These are phyloP conservation scores for Drosophila subobscura DNA, from an alignment of 1,140 invertebrate genomes.

Conservation along the genomic window DNA sequence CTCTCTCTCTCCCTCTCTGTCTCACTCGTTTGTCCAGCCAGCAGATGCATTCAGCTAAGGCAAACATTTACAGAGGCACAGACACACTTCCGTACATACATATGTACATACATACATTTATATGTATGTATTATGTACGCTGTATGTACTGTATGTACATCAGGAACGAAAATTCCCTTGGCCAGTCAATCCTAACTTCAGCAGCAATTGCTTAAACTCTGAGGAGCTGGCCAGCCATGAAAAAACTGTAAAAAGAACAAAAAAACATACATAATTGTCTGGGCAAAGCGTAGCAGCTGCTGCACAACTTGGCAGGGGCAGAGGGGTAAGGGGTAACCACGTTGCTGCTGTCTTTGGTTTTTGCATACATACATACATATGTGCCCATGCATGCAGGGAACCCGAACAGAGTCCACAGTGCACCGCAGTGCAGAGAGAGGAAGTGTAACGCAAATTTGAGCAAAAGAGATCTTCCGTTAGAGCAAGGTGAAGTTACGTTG, in stretches of 20 bases:
- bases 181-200: slow-evolving; percentile 35
- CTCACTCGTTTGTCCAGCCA: neutral
- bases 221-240: neutral
- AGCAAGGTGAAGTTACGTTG: too few relatives aligned
- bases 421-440: too few relatives aligned
- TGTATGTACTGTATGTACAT: slow-evolving; percentile 6
- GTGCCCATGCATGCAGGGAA: too few relatives aligned
- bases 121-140: neutral
- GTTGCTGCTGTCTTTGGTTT: too few relatives aligned
- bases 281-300: slow-evolving; percentile 20
- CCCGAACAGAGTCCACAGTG: too few relatives aligned
- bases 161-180: slow-evolving; percentile 13
- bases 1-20: neutral
- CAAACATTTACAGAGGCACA: slow-evolving; percentile 12
- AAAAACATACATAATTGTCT: slow-evolving; percentile 1
- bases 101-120: neutral
- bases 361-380: too few relatives aligned
- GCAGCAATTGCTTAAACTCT: slow-evolving; percentile 30
- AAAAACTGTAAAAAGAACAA: neutral
- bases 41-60: slow-evolving; percentile 14
- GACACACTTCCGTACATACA: too few relatives aligned
- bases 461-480: too few relatives aligned
- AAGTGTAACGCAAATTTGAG: too few relatives aligned
- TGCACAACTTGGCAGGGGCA: slow-evolving; percentile 1
- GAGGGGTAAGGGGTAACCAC: too few relatives aligned